Evolutionary conservation across 2,797 vertebrate species (phyloP).

Genomic region (Parauchenoglanis punctatus): DNA sequence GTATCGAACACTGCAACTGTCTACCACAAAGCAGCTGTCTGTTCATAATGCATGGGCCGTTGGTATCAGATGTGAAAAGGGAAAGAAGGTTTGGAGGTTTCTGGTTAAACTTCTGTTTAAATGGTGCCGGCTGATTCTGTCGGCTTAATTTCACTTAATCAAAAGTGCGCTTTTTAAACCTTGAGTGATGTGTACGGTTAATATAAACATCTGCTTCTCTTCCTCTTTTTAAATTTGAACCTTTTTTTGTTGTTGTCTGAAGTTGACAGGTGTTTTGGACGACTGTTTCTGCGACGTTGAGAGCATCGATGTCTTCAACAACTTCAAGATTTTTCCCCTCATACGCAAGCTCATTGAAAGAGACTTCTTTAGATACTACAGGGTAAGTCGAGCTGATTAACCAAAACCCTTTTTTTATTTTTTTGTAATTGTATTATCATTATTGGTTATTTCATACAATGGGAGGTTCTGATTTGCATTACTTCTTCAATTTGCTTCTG

Average conservation of each 20-base stretch:
- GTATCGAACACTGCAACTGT: constrained; percentile 39
- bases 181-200: background rate
- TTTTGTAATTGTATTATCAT: background rate
- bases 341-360: constrained; percentile 86
- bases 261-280: constrained; percentile 91
- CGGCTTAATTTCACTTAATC: background rate
- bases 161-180: background rate
- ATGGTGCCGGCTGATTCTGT: background rate
- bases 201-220: background rate
- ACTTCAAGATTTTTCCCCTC: constrained; percentile 92
- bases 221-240: background rate
- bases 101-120: background rate
- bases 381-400: constrained; percentile 71
- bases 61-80: constrained; percentile 27
- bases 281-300: constrained; percentile 96
- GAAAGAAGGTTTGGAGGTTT: constrained; percentile 3
- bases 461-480: background rate
- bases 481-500: background rate
- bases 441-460: background rate
- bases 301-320: constrained; percentile 96
- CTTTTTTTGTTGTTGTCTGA: constrained; percentile 30
- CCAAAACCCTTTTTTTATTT: background rate
- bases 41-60: constrained; percentile 46
- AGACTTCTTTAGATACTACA: constrained; percentile 96
- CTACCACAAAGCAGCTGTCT: constrained; percentile 33